Conservation (phyloP, 1,140 invertebrate species). For the Dendrolimus kikuchii region DNA sequence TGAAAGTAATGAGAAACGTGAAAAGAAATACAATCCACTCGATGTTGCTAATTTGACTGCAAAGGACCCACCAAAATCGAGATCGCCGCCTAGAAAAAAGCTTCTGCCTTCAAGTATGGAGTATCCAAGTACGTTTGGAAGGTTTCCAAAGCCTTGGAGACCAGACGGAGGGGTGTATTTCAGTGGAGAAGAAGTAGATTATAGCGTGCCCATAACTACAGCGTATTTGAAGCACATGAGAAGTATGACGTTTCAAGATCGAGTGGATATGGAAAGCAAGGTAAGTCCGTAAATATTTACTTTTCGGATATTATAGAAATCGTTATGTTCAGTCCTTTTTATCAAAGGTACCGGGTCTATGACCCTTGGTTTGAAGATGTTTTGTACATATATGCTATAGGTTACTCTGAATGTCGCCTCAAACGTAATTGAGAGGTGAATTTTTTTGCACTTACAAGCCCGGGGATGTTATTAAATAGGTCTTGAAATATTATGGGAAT, state of each 20-base stretch:
- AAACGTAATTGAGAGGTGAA: too few relatives aligned
- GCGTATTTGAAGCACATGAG: conserved; percentile 88
- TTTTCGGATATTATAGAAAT: too few relatives aligned
- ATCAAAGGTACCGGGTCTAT: too few relatives aligned
- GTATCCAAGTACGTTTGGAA: conserved; percentile 39
- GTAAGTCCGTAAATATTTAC: conserved; percentile 34
- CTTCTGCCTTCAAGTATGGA: conserved; percentile 34
- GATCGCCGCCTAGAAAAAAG: conserved; percentile 66
- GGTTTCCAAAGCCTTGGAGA: conserved; percentile 65
- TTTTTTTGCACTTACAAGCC: too few relatives aligned
- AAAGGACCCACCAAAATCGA: conserved; percentile 74
- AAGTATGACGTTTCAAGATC: conserved; percentile 76
- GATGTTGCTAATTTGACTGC: conserved; percentile 79
- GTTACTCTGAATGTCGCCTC: too few relatives aligned
- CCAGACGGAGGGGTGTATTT: conserved; percentile 57
- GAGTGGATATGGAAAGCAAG: conserved; percentile 74
- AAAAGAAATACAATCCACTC: conserved; percentile 77
- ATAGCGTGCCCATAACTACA: conserved; percentile 88
- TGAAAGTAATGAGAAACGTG: conserved; percentile 42
- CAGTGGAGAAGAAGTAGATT: conserved; percentile 77
- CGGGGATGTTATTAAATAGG: too few relatives aligned
- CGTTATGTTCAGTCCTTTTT: too few relatives aligned
- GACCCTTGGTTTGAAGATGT: too few relatives aligned
- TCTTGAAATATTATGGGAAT: too few relatives aligned
- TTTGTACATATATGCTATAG: too few relatives aligned